Conservation (phyloP, 2,113 vertebrate genomes). For the Hemiprocne comata region DNA sequence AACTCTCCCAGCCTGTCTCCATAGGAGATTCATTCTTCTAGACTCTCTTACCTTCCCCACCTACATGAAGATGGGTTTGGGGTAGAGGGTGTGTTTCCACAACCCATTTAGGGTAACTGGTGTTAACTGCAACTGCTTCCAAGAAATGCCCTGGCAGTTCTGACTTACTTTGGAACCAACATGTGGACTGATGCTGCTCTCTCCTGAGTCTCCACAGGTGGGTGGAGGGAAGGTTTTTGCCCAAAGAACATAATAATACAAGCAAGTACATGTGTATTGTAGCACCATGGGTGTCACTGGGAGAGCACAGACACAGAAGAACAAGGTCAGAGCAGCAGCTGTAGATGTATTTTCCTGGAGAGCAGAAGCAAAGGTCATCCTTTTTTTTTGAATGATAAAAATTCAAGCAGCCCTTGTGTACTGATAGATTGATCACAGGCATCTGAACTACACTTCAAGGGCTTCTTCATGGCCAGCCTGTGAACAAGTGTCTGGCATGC, state of each 20-base stretch:
- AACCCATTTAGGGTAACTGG: no score
- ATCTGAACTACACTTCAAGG: not conserved
- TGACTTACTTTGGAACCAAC: not conserved
- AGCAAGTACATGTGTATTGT: not conserved
- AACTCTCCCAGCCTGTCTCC: no score
- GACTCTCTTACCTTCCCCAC: not conserved
- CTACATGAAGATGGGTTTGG: not conserved
- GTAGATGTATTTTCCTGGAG: not conserved
- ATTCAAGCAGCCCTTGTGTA: not conserved
- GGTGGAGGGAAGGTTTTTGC: not conserved
- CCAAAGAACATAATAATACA: not conserved
- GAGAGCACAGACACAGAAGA: not conserved
- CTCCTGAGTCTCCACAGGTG: not conserved
- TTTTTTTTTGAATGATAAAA: not conserved
- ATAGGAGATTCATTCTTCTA: not conserved
- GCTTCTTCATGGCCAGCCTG: not conserved
- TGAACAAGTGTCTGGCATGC: not conserved
- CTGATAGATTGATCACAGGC: not conserved
- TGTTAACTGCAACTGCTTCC: not conserved
- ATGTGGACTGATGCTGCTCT: not conserved
- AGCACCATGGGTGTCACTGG: not conserved
- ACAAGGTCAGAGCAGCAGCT: not conserved
- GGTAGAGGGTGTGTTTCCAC: not conserved
- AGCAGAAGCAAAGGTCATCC: not conserved
- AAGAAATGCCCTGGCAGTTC: not conserved